Evolutionary conservation across 2,888 invertebrate species (phyloP).

Genomic region (Aplocera efformata): DNA sequence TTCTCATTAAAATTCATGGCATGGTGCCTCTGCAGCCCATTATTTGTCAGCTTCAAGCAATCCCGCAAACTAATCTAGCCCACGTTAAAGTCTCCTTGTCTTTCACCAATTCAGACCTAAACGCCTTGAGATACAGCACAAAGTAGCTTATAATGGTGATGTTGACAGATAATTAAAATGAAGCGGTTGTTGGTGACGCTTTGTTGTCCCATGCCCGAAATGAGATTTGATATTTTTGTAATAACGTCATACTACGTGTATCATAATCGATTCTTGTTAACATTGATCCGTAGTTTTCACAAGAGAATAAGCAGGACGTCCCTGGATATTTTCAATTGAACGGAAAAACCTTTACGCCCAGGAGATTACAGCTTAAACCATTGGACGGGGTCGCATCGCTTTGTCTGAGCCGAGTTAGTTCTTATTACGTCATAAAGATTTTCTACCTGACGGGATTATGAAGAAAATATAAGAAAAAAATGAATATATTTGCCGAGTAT

Average conservation of each 20-base stretch:
- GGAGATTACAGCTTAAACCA: no score
- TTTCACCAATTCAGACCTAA: constrained; percentile 20
- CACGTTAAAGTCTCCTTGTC: constrained; percentile 23
- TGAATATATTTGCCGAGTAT: no score
- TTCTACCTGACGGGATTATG: no score
- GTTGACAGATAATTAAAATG: constrained; percentile 31
- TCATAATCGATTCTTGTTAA: constrained; percentile 4
- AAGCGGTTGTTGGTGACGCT: constrained; percentile 25
- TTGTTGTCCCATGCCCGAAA: constrained; percentile 19
- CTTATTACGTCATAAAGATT: no score
- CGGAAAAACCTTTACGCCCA: no score
- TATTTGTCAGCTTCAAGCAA: constrained; percentile 44
- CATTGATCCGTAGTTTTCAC: no score
- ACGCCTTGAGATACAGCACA: constrained; percentile 11
- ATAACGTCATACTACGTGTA: constrained; percentile 4
- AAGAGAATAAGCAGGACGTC: no score
- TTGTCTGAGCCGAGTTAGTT: no score
- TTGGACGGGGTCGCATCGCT: no score
- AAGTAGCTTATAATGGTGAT: constrained; percentile 17
- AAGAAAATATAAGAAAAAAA: no score
- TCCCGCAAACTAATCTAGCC: constrained; percentile 32
- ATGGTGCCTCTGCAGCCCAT: constrained; percentile 45
- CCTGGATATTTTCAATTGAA: no score
- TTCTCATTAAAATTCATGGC: constrained; percentile 55
- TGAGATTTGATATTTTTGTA: constrained; percentile 24